phyloP scores from a whole-genome alignment of 2,888 invertebrate genomes.

The Lasioglossum malachurum region DNA sequence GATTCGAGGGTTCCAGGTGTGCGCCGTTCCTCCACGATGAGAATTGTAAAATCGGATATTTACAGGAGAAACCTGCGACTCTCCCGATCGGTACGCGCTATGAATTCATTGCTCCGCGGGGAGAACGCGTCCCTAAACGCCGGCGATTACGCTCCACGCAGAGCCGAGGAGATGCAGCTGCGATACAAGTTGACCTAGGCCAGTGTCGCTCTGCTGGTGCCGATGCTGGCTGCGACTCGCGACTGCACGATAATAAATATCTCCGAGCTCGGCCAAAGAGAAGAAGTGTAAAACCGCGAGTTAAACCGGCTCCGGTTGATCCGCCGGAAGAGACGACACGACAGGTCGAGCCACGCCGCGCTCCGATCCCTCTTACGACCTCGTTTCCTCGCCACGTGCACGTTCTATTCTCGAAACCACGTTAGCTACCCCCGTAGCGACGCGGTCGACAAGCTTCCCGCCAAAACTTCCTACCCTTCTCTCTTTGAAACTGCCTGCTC shows the following conservation, averaged over 20 bases:
- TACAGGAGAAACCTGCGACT: neutral
- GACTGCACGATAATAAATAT: constrained; percentile 68
- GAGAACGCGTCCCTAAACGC: constrained; percentile 22
- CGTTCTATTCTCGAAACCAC: constrained; percentile 47
- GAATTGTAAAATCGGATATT: neutral
- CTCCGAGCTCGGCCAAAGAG: constrained; percentile 37
- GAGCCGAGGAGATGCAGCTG: constrained; percentile 37
- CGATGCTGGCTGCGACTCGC: constrained; percentile 16
- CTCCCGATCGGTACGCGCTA: neutral
- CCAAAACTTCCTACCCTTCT: constrained; percentile 43
- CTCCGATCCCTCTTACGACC: constrained; percentile 45
- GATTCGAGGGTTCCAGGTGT: too few species aligned
- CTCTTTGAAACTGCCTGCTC: neutral
- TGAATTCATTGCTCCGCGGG: constrained; percentile 33
- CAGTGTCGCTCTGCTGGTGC: constrained; percentile 39
- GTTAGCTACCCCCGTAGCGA: constrained; percentile 14
- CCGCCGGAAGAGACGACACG: constrained; percentile 48
- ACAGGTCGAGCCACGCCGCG: neutral
- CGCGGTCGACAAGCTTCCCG: constrained; percentile 45
- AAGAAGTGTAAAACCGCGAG: constrained; percentile 35
- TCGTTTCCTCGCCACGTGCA: constrained; percentile 58
- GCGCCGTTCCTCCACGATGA: too few species aligned
- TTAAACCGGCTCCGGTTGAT: constrained; percentile 58
- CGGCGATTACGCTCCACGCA: constrained; percentile 19
- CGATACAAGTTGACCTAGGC: constrained; percentile 68